A percentile compares a stretch with the other conserved stretches of the same genome.
Evolutionary conservation across 2,113 vertebrate species (phyloP).

Genomic region (Stigmatopora argus): DNA sequence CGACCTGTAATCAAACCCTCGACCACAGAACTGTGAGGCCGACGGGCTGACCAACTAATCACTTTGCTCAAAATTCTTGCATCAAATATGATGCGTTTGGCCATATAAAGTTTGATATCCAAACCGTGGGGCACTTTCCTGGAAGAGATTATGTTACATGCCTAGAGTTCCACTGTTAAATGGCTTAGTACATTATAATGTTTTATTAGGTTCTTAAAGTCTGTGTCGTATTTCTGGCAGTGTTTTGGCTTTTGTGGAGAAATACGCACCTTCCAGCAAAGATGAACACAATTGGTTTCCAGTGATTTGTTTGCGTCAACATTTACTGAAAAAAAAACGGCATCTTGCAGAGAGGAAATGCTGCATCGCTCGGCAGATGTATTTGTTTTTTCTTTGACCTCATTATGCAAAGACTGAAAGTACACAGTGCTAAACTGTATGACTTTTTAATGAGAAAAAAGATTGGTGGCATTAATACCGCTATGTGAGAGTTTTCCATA

Average conservation of each 20-base stretch:
- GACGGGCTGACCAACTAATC: no score
- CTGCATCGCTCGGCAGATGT: slow-evolving; percentile 6
- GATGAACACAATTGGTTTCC: slow-evolving; percentile 2
- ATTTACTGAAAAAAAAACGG: slow-evolving; percentile 20
- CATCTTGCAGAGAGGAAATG: slow-evolving; percentile 3
- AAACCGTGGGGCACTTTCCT: not conserved
- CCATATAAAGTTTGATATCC: no score
- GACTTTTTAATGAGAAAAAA: slow-evolving; percentile 27
- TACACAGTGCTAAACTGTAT: slow-evolving; percentile 15
- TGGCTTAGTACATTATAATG: not conserved
- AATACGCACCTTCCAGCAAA: slow-evolving; percentile 11
- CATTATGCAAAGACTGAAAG: slow-evolving; percentile 27
- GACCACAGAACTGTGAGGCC: no score
- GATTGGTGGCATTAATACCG: slow-evolving; percentile 25
- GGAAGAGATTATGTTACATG: not conserved
- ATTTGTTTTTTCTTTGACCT: slow-evolving; percentile 33
- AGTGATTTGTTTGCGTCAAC: slow-evolving; percentile 4
- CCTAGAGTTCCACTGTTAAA: not conserved
- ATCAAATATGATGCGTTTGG: no score
- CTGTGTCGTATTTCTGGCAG: not conserved
- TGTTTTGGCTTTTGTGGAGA: slow-evolving; percentile 2
- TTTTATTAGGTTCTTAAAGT: not conserved
- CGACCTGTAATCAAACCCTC: no score
- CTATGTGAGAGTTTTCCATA: slow-evolving; percentile 23
- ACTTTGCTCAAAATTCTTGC: no score